Evolutionary conservation across 2,797 vertebrate genomes (phyloP).

Genomic region (Cossypha caffra): DNA sequence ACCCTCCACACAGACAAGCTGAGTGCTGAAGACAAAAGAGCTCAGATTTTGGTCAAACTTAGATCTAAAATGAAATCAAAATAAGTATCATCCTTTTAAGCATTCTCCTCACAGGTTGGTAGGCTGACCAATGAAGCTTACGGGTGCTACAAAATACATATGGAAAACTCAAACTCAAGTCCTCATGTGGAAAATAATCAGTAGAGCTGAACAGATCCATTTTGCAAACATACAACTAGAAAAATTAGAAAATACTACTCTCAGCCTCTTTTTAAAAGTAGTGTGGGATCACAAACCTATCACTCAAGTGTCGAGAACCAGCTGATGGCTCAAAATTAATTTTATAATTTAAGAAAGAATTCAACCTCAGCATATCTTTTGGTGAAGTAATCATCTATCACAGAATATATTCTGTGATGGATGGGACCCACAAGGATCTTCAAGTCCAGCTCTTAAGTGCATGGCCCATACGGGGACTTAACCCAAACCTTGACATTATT

Average conservation of each 20-base stretch:
- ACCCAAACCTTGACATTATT: not conserved
- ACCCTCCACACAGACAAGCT: not conserved
- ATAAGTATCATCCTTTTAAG: not conserved
- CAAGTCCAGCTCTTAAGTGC: not conserved
- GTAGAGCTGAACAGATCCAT: not conserved
- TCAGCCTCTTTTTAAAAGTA: not conserved
- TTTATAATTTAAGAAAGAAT: not conserved
- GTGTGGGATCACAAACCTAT: not conserved
- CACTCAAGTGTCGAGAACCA: not conserved
- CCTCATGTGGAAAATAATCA: not conserved
- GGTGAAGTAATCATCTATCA: not conserved
- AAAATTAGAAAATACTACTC: not conserved
- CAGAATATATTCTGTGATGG: not conserved
- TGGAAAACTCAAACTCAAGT: not conserved
- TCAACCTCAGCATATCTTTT: not conserved
- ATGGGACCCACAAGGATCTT: not conserved
- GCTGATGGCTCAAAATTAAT: not conserved
- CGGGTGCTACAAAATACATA: fast-evolving
- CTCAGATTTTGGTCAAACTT: not conserved
- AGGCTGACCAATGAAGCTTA: not conserved
- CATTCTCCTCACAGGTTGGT: not conserved
- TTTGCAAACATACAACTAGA: not conserved
- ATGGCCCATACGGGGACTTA: not conserved
- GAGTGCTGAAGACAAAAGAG: not conserved
- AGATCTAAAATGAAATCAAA: not conserved